phyloP scores from a whole-genome alignment of 2,113 vertebrate species.

The Bothrops jararaca region DNA sequence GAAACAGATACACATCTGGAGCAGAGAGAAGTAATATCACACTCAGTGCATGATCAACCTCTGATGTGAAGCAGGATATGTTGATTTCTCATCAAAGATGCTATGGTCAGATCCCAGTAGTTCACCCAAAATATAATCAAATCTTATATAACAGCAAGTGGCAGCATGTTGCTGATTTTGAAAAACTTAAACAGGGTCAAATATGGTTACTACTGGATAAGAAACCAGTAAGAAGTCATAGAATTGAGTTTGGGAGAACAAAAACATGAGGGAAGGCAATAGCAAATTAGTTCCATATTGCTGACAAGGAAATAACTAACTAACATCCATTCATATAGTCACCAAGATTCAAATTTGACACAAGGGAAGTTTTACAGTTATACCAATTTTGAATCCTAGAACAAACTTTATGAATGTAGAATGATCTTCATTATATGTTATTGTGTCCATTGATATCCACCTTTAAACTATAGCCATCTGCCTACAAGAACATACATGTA shows the following conservation, averaged over 20 bases:
- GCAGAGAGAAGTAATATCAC: background rate
- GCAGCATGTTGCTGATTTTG: background rate
- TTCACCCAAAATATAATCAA: background rate
- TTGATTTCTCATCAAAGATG: background rate
- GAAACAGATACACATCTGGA: background rate
- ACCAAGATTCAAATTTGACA: background rate
- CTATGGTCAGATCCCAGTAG: background rate
- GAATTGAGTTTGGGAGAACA: background rate
- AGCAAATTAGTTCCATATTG: background rate
- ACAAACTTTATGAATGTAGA: background rate
- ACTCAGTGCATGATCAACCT: background rate
- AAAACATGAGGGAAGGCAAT: background rate
- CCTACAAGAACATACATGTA: background rate
- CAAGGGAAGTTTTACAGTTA: background rate
- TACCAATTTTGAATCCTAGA: background rate
- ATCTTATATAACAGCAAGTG: background rate
- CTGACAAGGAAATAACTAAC: background rate
- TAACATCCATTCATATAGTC: background rate
- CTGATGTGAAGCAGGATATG: background rate
- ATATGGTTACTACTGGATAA: background rate
- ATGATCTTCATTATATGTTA: background rate
- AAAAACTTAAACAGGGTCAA: background rate
- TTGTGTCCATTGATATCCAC: background rate
- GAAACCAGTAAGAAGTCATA: background rate
- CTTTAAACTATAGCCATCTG: background rate